Base-by-base conservation (phyloP, 30 jellyfish, hydroid and myxozoan genomes). In the Hydractinia echinata region DNA sequence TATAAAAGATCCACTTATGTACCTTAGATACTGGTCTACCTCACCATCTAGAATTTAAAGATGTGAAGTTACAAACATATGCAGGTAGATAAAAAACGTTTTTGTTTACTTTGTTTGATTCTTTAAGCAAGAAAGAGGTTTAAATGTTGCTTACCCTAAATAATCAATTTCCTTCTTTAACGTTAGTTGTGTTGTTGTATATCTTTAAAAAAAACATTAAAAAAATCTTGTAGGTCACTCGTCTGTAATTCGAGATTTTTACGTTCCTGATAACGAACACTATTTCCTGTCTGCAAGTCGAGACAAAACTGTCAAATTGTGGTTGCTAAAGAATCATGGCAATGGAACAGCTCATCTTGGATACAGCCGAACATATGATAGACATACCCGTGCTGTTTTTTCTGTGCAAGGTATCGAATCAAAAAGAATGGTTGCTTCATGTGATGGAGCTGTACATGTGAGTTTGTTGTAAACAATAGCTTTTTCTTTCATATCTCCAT, bases 261-360 rank as follows among this genome's bases (percentile, higher is more conserved):
- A 85, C 82, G 92, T 90, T 13, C 94, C 95, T 15, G 95, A 90
- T 71, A 90, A 85, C 62, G 97, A 90, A 80, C 97, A 90, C 64
- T 90, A 90, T 83, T 90, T 90, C 68, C 74, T 90, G 79, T 90
- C 97, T 48, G 97, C 97, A 21, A 90, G 97, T 66, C 90, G 95
- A 10, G 97, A 90, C 66, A 90, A 90, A 61, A 85, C 95, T n/a
- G 97, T 90, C 54, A 90, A 90, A 61, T 81, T 90, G 10, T 90
- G 97, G 97, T 80, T 90, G 61, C 76, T 90, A 76, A 90, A 85
- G 64, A 90, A 90, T 90, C 97, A 90, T 61, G 97, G 97, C 49
- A 90, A 90, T 62, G 97, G 97, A 10, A 90, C 97, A 14, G 95
- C 95, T 7, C 97, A 90, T 30, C 81, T 90, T 5, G 95, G 94